These are phyloP conservation scores for Oncorhynchus kisutch DNA, from an alignment of 2,113 vertebrate genomes.

Conservation along the genomic window DNA sequence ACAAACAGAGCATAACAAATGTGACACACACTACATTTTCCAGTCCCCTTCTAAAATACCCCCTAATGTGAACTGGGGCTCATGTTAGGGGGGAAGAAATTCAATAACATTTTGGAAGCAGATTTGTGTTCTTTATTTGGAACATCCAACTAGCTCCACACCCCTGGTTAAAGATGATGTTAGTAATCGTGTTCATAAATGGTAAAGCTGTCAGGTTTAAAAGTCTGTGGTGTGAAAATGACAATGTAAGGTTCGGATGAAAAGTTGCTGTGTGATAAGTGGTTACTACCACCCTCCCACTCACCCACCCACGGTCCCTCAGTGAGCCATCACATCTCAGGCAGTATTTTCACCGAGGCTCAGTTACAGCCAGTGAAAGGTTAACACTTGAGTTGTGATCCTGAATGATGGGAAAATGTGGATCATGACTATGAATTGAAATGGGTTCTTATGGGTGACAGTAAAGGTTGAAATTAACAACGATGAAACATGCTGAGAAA, in stretches of 20 bases:
- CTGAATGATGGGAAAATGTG: conserved; percentile 17
- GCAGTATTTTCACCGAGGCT: conserved; percentile 16
- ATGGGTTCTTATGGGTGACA: conserved; percentile 46
- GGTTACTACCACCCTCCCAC: conserved; percentile 6
- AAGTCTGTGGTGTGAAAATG: conserved; percentile 13
- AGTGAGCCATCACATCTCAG: not conserved
- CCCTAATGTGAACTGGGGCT: too few relatives aligned
- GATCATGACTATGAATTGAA: conserved; percentile 31
- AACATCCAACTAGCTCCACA: not conserved
- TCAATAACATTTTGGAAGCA: not conserved
- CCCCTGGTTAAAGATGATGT: not conserved
- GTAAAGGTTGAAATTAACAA: conserved; percentile 61
- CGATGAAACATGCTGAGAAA: conserved; percentile 55
- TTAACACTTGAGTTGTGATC: conserved; percentile 21
- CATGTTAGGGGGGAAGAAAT: not conserved
- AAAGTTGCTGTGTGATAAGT: conserved; percentile 23
- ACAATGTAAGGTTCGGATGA: conserved; percentile 25
- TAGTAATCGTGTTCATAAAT: conserved; percentile 14
- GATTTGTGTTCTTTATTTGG: not conserved
- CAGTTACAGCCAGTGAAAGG: conserved; percentile 28
- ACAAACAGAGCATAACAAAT: too few relatives aligned
- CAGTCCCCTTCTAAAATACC: not conserved
- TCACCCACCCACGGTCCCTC: not conserved
- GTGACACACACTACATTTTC: too few relatives aligned
- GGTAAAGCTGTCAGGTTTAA: not conserved